phyloP scores from a whole-genome alignment of 1,140 invertebrate species.

The Adelges cooleyi region DNA sequence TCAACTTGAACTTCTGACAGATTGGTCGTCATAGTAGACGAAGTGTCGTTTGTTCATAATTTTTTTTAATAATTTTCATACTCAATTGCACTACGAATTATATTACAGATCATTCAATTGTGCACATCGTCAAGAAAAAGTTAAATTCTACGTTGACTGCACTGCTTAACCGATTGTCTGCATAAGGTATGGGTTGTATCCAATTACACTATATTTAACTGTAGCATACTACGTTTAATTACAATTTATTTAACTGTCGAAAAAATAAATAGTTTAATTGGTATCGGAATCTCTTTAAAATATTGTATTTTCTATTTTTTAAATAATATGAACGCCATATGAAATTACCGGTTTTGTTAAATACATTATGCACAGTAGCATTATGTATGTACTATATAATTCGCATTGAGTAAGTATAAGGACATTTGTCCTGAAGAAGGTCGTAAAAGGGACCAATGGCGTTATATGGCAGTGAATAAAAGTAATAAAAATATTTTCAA shows the following conservation, averaged over 20 bases:
- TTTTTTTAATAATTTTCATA: not conserved
- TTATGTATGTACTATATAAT: too few species aligned
- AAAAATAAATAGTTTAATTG: too few species aligned
- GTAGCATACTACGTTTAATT: too few species aligned
- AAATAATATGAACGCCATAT: too few species aligned
- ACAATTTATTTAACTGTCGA: too few species aligned
- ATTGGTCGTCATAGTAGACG: constrained; percentile 11
- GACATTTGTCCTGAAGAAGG: constrained; percentile 14
- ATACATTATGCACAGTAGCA: too few species aligned
- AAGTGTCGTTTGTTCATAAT: constrained; percentile 20
- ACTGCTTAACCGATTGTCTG: constrained; percentile 8
- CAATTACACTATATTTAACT: constrained; percentile 8
- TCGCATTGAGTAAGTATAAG: not conserved
- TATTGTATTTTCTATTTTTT: too few species aligned
- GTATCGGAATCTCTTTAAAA: too few species aligned
- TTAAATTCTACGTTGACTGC: constrained; percentile 8
- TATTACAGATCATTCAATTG: constrained; percentile 23
- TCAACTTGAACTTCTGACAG: constrained; percentile 12
- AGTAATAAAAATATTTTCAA: not conserved
- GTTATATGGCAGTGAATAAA: not conserved
- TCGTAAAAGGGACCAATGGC: constrained; percentile 22
- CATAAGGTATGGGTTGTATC: constrained; percentile 13
- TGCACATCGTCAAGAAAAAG: constrained; percentile 10
- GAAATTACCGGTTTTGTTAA: too few species aligned
- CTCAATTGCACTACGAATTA: constrained; percentile 20